Conservation (phyloP, 1,140 invertebrate species). For the Platyscapa corneri region DNA sequence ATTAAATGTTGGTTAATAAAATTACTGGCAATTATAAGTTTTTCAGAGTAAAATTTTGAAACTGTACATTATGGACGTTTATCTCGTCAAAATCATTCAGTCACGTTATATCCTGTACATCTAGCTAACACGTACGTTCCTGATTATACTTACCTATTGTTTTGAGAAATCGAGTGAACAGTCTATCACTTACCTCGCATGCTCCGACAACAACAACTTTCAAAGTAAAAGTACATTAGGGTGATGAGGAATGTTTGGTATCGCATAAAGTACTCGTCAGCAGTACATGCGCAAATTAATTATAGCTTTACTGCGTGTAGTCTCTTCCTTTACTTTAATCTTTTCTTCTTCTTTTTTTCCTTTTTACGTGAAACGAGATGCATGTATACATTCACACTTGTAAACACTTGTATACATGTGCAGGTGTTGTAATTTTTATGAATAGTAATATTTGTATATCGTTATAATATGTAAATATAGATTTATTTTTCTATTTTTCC, state of each 20-base stretch:
- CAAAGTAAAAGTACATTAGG: not conserved
- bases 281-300: conserved; percentile 6
- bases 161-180: not conserved
- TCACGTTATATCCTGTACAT: not conserved
- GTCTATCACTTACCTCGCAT: conserved; percentile 1
- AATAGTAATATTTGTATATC: not conserved
- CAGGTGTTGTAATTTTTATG: not conserved
- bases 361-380: not conserved
- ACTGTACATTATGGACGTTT: not conserved
- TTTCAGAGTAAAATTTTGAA: not conserved
- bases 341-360: not conserved
- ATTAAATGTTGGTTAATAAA: no score
- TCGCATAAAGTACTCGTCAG: not conserved
- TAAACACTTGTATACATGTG: not conserved
- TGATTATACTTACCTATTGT: not conserved
- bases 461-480: conserved; percentile 3
- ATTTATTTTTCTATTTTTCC: conserved; percentile 7
- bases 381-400: no score
- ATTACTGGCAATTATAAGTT: not conserved
- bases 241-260: conserved; percentile 10
- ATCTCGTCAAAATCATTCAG: not conserved
- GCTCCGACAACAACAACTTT: not conserved
- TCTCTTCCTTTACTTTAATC: no score
- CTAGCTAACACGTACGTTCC: not conserved
- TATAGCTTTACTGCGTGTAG: not conserved